Base-by-base conservation (phyloP, 1,140 invertebrate genomes). In the Vollenhovia emeryi region DNA sequence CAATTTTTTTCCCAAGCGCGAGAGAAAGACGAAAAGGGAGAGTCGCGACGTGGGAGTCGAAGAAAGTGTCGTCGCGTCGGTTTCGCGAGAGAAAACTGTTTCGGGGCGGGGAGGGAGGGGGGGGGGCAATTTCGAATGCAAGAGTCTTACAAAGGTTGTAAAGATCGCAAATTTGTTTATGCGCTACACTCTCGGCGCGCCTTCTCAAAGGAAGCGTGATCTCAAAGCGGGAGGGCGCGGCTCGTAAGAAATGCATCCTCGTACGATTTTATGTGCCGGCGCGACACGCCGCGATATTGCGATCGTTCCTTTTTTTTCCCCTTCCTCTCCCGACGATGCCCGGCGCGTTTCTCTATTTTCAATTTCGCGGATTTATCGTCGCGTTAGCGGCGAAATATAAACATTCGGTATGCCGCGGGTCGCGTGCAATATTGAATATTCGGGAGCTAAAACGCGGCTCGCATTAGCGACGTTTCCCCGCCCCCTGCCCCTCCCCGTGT, bases 371-470 rank as follows among this genome's bases (percentile, higher is more conserved):
- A 57, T 86, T 76, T 85, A 66, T 66, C 69, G 82, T 30, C 24
- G 30, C 68, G 59, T 33, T 62, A 50, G 15, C 40, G 68, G 24
- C 73, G 73, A 76, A 85, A 85, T 85, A 75, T 86, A 85, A 86
- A 64, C 64, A 48, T 85, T 66, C 82, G 78, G 55, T 50, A 33
- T 76, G 62, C 36, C 45, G 48, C 48, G 68, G 48, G 48, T 48
- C 30, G 40, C 18, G 78, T 55, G 78, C 59, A 68, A 75, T 66
- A 75, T 86, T 86, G 69, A 86, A 86, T 86, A 85, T 85, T 86
- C 40, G 79, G 18, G 9, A 45, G 48, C 48, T 86, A 86, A 86
- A 86, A 85, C 82, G 82, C 83, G 48, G 55, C 43, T 50, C 62
- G 69, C 69, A 86, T 86, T 86, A 85, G 83, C 60, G 5, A 36